These are phyloP conservation scores for Listrodromus nycthemerus DNA, from an alignment of 2,888 invertebrate genomes.

Conservation along the genomic window DNA sequence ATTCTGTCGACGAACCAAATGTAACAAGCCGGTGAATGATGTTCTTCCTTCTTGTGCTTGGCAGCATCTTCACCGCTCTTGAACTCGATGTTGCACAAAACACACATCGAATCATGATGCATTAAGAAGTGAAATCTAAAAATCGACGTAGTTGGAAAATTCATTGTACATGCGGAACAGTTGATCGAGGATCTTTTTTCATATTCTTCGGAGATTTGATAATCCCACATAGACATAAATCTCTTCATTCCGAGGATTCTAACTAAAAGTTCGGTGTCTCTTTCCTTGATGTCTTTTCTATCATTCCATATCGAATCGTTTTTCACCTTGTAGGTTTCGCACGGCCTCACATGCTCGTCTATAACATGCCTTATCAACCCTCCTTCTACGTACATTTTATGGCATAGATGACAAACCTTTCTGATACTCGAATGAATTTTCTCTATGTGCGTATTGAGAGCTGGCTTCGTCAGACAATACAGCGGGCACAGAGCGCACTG, in stretches of 20 bases:
- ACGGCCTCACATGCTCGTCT: constrained; percentile 69
- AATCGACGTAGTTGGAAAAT: constrained; percentile 60
- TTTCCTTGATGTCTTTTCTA: constrained; percentile 57
- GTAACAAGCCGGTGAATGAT: constrained; percentile 72
- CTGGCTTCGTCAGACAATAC: constrained; percentile 50
- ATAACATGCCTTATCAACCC: constrained; percentile 73
- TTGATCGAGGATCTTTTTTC: constrained; percentile 13
- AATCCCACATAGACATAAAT: constrained; percentile 70
- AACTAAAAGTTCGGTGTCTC: constrained; percentile 70
- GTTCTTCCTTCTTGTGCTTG: constrained; percentile 71
- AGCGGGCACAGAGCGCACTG: constrained; percentile 64
- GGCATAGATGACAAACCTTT: constrained; percentile 73
- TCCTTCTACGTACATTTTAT: constrained; percentile 67
- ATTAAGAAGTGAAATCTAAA: constrained; percentile 72
- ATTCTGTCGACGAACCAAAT: constrained; percentile 74
- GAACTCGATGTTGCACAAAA: constrained; percentile 73
- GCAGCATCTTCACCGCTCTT: constrained; percentile 69
- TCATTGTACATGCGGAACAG: constrained; percentile 67
- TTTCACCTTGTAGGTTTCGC: background rate
- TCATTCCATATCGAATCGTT: constrained; percentile 24
- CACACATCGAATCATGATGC: constrained; percentile 73
- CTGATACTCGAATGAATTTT: constrained; percentile 67
- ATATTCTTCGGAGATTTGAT: constrained; percentile 66
- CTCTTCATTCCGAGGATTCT: constrained; percentile 69
- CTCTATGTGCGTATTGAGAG: constrained; percentile 67